Base-by-base conservation (phyloP, 1,140 invertebrate species). In the Brevipalpus yothersi region DNA sequence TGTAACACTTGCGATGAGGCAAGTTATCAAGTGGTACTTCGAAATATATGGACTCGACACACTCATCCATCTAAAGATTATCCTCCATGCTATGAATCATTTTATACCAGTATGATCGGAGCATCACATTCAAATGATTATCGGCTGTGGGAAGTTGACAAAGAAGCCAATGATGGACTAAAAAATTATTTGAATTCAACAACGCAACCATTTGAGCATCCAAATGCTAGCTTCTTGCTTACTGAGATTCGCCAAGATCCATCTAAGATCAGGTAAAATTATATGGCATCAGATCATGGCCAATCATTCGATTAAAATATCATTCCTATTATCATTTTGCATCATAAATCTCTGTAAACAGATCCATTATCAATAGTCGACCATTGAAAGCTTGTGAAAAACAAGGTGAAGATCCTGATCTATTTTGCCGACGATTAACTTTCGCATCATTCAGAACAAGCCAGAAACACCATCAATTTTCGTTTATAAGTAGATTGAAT, bases 71-170 rank as follows among this genome's bases (percentile, higher is more conserved):
- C 94, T 0, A 95, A 90, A 73, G 86, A 95, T 69, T 98, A 86
- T 72, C 94, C 94, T 0, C 78, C n/a, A 77, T 7, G 80, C 66
- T 65, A 65, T 64, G 64, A 81, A 83, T 13, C 92, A 0, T 93
- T 97, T 71, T 99, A 98, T 74, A 96, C 91, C 11, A 93, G 97
- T 72, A 78, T 98, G 23, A 86, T 98, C 64, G 95, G 94, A 0
- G 93, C 90, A 9, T 85, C 87, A 0, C 94, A 99, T 68, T 82
- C 82, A 51, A 76, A 78, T 0, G 85, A 87, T 67, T 98, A 91
- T 69, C 79, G 80, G 12, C 87, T 98, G 66, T 99, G 92, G 93
- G 83, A 86, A 11, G 84, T 88, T 66, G 89, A 89, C 40, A 80
- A 83, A 57, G 78, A 83, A 59, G 86, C 94, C 10, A 84, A 83